phyloP scores from a whole-genome alignment of 2,797 vertebrate genomes.

The Simalia tracyae region DNA sequence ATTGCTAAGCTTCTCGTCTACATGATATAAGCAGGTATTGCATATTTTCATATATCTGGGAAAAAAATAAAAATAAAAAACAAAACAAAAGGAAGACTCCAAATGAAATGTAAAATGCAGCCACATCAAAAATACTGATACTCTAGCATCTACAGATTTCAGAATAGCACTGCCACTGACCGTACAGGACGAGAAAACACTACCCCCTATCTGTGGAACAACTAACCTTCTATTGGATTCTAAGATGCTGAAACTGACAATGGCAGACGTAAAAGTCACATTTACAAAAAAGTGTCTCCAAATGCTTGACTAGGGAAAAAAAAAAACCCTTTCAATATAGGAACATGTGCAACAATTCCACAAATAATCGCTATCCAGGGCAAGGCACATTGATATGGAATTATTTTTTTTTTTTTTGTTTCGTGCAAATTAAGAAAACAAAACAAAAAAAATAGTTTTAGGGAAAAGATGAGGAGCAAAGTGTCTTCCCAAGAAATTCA shows the following conservation, averaged over 20 bases:
- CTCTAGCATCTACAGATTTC: slow-evolving; percentile 80
- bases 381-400: slow-evolving; percentile 99
- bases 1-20: slow-evolving; percentile 83
- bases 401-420: slow-evolving; percentile 74
- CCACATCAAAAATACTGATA: slow-evolving; percentile 86
- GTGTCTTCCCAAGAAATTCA: slow-evolving; percentile 86
- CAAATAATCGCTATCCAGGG: slow-evolving; percentile 90
- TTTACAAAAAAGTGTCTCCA: slow-evolving; percentile 86
- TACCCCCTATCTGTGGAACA: slow-evolving; percentile 77
- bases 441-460: slow-evolving; percentile 76
- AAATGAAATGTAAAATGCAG: slow-evolving; percentile 86
- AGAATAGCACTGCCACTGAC: slow-evolving; percentile 78
- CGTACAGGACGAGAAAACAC: slow-evolving; percentile 78
- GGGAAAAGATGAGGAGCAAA: slow-evolving; percentile 82
- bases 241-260: slow-evolving; percentile 80
- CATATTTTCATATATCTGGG: slow-evolving; percentile 93
- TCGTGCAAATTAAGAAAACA: slow-evolving; percentile 87
- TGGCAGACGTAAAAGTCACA: slow-evolving; percentile 82
- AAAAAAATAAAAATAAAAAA: slow-evolving; percentile 50
- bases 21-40: slow-evolving; percentile 95
- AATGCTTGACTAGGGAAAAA: slow-evolving; percentile 79
- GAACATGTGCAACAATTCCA: slow-evolving; percentile 88
- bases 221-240: slow-evolving; percentile 77
- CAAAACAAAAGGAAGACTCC: slow-evolving; percentile 82
- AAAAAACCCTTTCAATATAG: slow-evolving; percentile 79